Evolutionary conservation across 92 coral and sea anemone genomes (phyloP), one percentile per base, ranked within the genome.

Genomic region (Galaxea fascicularis): DNA sequence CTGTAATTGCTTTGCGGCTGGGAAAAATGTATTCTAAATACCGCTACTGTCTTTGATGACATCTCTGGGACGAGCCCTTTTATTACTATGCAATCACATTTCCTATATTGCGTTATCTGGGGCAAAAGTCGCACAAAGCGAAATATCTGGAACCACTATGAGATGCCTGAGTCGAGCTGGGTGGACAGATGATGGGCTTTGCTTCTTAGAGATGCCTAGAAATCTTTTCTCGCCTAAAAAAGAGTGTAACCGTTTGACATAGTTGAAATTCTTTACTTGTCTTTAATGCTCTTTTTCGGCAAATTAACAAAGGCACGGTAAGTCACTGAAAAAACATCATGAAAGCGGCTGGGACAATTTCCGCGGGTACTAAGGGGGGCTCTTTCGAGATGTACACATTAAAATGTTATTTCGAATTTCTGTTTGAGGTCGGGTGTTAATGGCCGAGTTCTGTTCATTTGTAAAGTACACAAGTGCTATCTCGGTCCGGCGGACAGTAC

Each of bases 241-340:
- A 80, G 64, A 69, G 59, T 82, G 73, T 69, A 35, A 91, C 91
- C 93, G 95, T 88, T 93, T 93, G 90, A 92, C 89, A 93, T 93
- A 81, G 91, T 87, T 86, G 45, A 72, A 90, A 93, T 93, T 85
- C 95, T 83, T 91, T 80, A 52, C 80, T 28, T 63, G 80, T 76
- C 77, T 73, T 91, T 68, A 53, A 68, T 63, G 45, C 73, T 82
- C 77, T 74, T 80, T 93, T 88, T 91, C 94, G 91, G 95, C 92
- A 73, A 53, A 64, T 71, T 47, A 74, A 90, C 93, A 91, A 89
- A 86, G 89, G 71, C 53, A 12, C 86, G 70, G 47, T 80, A 67
- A 73, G 93, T 67, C 79, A 65, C 90, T 67, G 69, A 86, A 79
- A 85, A 80, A 79, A 89, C 78, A 89, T 63, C 74, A 21, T 83